Conservation (phyloP, 2,888 invertebrate species). For the Epirrhoe alternata region DNA sequence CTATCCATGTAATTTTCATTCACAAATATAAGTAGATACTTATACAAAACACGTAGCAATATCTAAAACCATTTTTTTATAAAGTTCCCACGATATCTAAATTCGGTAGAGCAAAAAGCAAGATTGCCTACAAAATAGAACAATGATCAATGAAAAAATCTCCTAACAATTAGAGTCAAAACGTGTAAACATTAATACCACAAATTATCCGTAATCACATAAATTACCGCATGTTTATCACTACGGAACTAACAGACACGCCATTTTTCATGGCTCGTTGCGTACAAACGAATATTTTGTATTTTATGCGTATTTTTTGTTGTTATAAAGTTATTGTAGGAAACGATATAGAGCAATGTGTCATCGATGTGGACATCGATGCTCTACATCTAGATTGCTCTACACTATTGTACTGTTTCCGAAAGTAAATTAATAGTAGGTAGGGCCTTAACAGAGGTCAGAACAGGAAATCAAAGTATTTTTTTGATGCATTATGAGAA, state of each 20-base stretch:
- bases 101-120: neutral
- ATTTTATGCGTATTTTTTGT: conserved; percentile 12
- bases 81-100: neutral
- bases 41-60: neutral
- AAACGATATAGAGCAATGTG: conserved; percentile 28
- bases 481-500: too few species aligned
- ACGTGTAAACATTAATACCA: conserved; percentile 22
- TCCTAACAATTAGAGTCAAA: conserved; percentile 10
- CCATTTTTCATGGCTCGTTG: conserved; percentile 15
- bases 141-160: neutral
- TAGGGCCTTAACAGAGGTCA: too few species aligned
- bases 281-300: conserved; percentile 3
- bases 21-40: too few species aligned
- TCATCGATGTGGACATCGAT: conserved; percentile 9
- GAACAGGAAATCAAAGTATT: too few species aligned
- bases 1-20: too few species aligned
- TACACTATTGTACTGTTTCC: too few species aligned
- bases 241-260: conserved; percentile 25
- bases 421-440: too few species aligned
- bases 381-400: too few species aligned
- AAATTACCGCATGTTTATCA: conserved; percentile 19
- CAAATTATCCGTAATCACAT: conserved; percentile 18
- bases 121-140: neutral
- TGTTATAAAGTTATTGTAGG: conserved; percentile 17
- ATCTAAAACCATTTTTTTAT: neutral